Conservation (phyloP, 2,797 vertebrate species). For the Ctenopoma multispine region DNA sequence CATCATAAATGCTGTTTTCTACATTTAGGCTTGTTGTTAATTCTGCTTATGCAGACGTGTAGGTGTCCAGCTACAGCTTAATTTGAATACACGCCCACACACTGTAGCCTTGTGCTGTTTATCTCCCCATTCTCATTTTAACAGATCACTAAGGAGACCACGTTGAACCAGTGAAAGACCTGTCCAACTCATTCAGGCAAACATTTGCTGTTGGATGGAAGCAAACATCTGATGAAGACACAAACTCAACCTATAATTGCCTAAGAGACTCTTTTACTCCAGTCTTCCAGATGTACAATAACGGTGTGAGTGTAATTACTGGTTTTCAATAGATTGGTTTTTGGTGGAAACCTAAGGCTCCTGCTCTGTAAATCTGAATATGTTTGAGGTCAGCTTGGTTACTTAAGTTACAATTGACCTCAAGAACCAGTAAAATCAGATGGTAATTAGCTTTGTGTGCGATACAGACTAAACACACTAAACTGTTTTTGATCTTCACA, state of each 20-base stretch:
- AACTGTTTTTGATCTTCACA: too few relatives aligned
- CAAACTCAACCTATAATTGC: slow-evolving; percentile 5
- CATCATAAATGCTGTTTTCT: slow-evolving; percentile 28
- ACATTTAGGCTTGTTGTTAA: slow-evolving; percentile 28
- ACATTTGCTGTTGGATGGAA: slow-evolving; percentile 5
- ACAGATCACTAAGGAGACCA: slow-evolving; percentile 41
- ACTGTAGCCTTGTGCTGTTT: slow-evolving; percentile 41
- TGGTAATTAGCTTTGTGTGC: not conserved
- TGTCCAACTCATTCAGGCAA: slow-evolving; percentile 21
- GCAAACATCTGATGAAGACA: slow-evolving; percentile 5
- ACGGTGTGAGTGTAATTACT: not conserved
- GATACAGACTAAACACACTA: not conserved
- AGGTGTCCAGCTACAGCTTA: slow-evolving; percentile 52
- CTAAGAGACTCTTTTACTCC: not conserved
- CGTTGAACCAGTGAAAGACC: slow-evolving; percentile 1
- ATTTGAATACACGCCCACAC: slow-evolving; percentile 69
- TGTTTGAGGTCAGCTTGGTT: not conserved
- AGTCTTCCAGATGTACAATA: not conserved
- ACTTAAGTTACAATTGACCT: slow-evolving; percentile 2
- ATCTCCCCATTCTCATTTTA: slow-evolving; percentile 37
- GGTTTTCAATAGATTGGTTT: not conserved
- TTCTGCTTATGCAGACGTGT: slow-evolving; percentile 60
- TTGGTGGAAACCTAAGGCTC: too few relatives aligned
- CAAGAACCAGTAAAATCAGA: not conserved
- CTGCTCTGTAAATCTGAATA: not conserved